Evolutionary conservation across 2,113 vertebrate species (phyloP), one percentile per base, ranked within the genome.

Genomic region (Buteo buteo): DNA sequence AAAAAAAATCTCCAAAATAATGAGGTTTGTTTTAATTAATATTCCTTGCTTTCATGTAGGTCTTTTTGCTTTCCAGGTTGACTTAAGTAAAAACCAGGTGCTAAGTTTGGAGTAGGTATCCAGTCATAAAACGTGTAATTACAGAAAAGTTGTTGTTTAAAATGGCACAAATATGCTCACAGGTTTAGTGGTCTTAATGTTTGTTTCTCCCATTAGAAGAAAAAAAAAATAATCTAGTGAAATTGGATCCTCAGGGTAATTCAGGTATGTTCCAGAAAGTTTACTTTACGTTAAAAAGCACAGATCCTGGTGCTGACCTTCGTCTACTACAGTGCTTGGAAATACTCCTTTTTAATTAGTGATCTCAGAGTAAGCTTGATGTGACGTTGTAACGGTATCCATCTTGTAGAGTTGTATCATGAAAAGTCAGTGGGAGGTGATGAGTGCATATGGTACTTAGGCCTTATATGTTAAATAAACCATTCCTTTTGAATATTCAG

Each of bases 151-250:
- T 22, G 32, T 8, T 20, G 12, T 77, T 83, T 78, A 16, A 54
- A 55, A 13, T 14, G 28, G 58, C 0, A 1, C 11, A 36, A 1
- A 58, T 70, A 9, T 1, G 14, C 11, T 64, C 16, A 13, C 7
- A 40, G 15, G 6, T 16, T 92, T 58, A 11, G 8, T 15, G 52
- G 9, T 49, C 40, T 32, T 57, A 22, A 36, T 0, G 0, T 49
- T 64, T 36, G 17, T 57, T 90, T 76, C 28, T 85, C 26, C 44
- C 16, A 6, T 69, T 79, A 24, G 12, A 40, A 76, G 57, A 73
- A 32, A 82, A 66, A 28, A 47, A 47, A 13, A n/a, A 38, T 38
- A 26, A 72, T 9, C 4, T 6, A 44, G 25, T 62, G 54, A 76
- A 85, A 62, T 16, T 31, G 29, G 16, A 44, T 82, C 54, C 29